Evolutionary conservation across 2,113 vertebrate species (phyloP).

Genomic region (Lanius collurio): DNA sequence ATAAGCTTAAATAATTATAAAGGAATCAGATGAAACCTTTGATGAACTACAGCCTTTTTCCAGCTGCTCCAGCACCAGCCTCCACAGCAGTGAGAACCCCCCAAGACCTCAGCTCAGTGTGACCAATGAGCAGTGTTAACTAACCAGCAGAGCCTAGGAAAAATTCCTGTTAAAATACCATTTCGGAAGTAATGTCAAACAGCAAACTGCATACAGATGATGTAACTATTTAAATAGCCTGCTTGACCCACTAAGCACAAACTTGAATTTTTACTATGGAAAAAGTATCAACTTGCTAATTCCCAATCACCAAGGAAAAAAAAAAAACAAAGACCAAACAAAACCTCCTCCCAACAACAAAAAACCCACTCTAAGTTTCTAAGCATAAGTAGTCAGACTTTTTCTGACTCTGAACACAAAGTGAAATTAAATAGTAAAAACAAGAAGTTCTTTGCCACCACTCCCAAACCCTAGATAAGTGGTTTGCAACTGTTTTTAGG

Average conservation of each 20-base stretch:
- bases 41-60: background rate
- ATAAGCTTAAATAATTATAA: background rate
- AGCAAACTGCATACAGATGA: background rate
- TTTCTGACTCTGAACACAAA: background rate
- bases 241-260: background rate
- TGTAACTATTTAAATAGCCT: background rate
- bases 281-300: background rate
- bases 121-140: background rate
- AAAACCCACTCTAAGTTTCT: background rate
- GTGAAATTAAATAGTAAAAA: background rate
- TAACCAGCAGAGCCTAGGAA: background rate
- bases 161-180: background rate
- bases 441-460: background rate
- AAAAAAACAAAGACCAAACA: background rate
- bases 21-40: background rate
- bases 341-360: background rate
- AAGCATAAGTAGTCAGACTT: background rate
- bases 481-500: background rate
- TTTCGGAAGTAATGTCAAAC: background rate
- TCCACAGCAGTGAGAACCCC: background rate
- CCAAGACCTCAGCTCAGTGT: rapidly evolving
- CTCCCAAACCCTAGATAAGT: background rate
- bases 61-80: background rate
- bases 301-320: background rate
- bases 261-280: background rate